Evolutionary conservation across 2,113 vertebrate genomes (phyloP), one percentile per base, ranked within the genome.

Genomic region (Pelodiscus sinensis): DNA sequence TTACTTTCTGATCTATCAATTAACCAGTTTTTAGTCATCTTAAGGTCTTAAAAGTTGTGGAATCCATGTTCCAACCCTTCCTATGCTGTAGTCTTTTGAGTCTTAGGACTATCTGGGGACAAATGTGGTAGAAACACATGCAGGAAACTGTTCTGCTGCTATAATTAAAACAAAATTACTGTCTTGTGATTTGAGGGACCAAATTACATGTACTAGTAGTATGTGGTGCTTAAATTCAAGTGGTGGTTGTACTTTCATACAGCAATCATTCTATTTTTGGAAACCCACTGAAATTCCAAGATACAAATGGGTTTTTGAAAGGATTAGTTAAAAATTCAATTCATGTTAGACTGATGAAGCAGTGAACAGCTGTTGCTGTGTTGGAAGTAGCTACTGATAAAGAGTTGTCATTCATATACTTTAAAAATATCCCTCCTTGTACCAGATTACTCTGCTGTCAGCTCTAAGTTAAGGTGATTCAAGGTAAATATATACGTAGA

Each of bases 271-370:
- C 97, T 98, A 97, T 98, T 98, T 98, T 98, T 95, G 96, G 96
- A 97, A 96, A 95, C 94, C 95, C 92, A 25, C 95, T 97, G 96
- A 94, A 98, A 98, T 98, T 98, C 96, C 95, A 94, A 92, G 91
- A 97, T 98, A 98, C 96, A 97, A 98, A 97, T 94, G 92, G 96
- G 97, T 95, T 98, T 98, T 98, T 98, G 75, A 97, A 97, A 97
- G 97, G 97, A 98, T 98, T 98, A 97, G 92, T 95, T 97, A 97
- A 98, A 98, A 98, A 98, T 98, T 97, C 93, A 94, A 96, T 97
- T 98, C 92, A 97, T 97, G 97, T 98, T 97, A 94, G 96, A 93
- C 96, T 95, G 79, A 95, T 97, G 94, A 97, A 94, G 96, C 92
- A 93, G 81, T 86, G 94, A 97, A 97, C 98, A 98, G 98, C 98